Percentiles rank a stretch among this genome's conserved stretches.
Conservation (phyloP, 2,888 invertebrate species). For the Imbricaverruca yamaguchii region DNA sequence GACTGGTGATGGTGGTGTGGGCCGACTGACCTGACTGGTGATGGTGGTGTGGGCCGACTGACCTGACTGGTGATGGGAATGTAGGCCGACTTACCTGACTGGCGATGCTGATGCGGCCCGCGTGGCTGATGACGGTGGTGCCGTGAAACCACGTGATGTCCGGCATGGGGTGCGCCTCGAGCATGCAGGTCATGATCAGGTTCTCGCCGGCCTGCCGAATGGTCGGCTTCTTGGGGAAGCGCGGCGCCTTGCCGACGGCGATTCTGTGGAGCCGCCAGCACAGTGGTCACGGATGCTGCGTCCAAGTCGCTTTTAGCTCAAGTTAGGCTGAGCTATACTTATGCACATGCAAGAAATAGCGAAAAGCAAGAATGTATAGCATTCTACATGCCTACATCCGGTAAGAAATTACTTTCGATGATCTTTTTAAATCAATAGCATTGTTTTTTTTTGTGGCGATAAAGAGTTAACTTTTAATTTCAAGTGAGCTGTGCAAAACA, state of each 20-base stretch:
- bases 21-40: too few relatives aligned
- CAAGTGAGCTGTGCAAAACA: too few relatives aligned
- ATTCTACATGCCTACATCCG: too few relatives aligned
- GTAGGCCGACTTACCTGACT: conserved; percentile 24
- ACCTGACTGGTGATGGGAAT: neutral
- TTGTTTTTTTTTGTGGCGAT: neutral
- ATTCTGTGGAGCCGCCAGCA: conserved; percentile 55
- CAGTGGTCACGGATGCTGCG: too few relatives aligned
- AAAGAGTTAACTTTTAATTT: too few relatives aligned
- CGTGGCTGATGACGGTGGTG: conserved; percentile 26
- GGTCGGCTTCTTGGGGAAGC: conserved; percentile 94
- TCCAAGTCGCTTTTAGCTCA: too few relatives aligned
- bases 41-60: neutral
- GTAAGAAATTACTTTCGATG: too few relatives aligned
- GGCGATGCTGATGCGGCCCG: neutral
- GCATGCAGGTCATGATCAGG: conserved; percentile 88
- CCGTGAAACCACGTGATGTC: conserved; percentile 90
- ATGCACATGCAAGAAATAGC: too few relatives aligned
- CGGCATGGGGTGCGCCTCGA: conserved; percentile 91
- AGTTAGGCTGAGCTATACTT: too few relatives aligned
- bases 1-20: too few relatives aligned
- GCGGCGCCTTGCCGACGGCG: conserved; percentile 89
- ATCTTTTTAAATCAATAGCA: too few relatives aligned
- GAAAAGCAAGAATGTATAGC: too few relatives aligned
- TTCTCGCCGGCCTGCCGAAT: conserved; percentile 89